phyloP scores from a whole-genome alignment of 1,140 invertebrate species.

The Drosophila ficusphila region DNA sequence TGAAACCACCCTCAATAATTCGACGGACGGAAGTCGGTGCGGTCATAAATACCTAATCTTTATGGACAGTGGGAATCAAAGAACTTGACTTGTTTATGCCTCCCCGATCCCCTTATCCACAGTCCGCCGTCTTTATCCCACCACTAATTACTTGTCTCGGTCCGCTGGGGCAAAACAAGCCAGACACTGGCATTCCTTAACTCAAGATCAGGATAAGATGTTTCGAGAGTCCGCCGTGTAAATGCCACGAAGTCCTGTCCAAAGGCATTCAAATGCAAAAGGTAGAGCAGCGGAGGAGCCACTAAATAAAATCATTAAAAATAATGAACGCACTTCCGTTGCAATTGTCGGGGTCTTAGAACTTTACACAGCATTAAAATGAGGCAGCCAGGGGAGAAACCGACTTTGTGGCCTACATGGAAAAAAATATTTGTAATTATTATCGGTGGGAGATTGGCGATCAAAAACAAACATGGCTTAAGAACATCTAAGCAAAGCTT shows the following conservation, averaged over 20 bases:
- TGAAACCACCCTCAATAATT: constrained; percentile 37
- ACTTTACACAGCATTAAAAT: constrained; percentile 76
- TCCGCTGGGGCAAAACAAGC: constrained; percentile 18
- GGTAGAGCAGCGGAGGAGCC: constrained; percentile 11
- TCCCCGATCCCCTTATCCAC: not conserved
- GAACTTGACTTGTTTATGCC: constrained; percentile 48
- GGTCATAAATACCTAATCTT: constrained; percentile 49
- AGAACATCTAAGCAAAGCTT: too few relatives aligned
- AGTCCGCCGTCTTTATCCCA: constrained; percentile 8
- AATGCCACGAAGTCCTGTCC: constrained; percentile 27
- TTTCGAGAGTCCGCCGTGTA: constrained; percentile 20
- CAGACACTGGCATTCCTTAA: constrained; percentile 15
- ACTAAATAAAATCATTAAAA: constrained; percentile 82
- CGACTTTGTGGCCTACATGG: not conserved
- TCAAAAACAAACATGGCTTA: too few relatives aligned
- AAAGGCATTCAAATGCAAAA: constrained; percentile 38
- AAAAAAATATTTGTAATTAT: not conserved
- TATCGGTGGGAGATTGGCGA: too few relatives aligned
- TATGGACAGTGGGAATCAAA: constrained; percentile 46
- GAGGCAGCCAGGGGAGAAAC: constrained; percentile 35
- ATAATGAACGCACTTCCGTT: constrained; percentile 80
- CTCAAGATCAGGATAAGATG: constrained; percentile 45
- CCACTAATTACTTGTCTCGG: constrained; percentile 46
- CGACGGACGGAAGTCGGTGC: constrained; percentile 37
- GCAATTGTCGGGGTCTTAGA: constrained; percentile 69